These are phyloP conservation scores for Clitarchus hookeri DNA, from an alignment of 2,888 invertebrate species.

Conservation along the genomic window DNA sequence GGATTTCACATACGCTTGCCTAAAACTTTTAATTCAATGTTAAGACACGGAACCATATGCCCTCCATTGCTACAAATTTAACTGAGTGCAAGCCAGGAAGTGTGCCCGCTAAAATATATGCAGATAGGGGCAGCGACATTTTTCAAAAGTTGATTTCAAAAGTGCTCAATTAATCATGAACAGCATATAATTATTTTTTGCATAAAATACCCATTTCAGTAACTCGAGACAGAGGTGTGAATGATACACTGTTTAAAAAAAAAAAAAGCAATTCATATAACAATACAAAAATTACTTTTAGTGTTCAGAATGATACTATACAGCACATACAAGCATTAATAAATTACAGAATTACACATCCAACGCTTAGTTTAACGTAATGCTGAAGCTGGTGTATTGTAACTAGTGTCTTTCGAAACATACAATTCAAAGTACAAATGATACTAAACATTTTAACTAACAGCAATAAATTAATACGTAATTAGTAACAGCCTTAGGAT, in stretches of 20 bases:
- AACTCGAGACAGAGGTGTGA: too few relatives aligned
- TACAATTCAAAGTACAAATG: neutral
- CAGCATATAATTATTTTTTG: too few relatives aligned
- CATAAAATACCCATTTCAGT: too few relatives aligned
- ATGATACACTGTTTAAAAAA: neutral
- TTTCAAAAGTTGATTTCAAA: too few relatives aligned
- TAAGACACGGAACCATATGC: too few relatives aligned
- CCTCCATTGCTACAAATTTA: too few relatives aligned
- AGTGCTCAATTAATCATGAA: too few relatives aligned
- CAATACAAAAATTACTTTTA: slow-evolving; percentile 1
- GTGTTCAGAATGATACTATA: neutral
- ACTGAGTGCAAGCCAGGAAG: too few relatives aligned
- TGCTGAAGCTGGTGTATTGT: neutral
- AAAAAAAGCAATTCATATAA: neutral
- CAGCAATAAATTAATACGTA: neutral
- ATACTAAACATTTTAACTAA: neutral
- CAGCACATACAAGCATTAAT: neutral
- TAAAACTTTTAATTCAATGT: too few relatives aligned
- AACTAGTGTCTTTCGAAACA: neutral
- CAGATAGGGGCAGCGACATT: too few relatives aligned
- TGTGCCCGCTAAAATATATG: too few relatives aligned
- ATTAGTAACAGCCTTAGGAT: neutral
- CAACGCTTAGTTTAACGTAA: neutral
- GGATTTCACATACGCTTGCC: too few relatives aligned
- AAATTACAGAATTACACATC: neutral